Evolutionary conservation across 2,113 vertebrate species (phyloP), one percentile per base, ranked within the genome.

Genomic region (Vidua macroura): DNA sequence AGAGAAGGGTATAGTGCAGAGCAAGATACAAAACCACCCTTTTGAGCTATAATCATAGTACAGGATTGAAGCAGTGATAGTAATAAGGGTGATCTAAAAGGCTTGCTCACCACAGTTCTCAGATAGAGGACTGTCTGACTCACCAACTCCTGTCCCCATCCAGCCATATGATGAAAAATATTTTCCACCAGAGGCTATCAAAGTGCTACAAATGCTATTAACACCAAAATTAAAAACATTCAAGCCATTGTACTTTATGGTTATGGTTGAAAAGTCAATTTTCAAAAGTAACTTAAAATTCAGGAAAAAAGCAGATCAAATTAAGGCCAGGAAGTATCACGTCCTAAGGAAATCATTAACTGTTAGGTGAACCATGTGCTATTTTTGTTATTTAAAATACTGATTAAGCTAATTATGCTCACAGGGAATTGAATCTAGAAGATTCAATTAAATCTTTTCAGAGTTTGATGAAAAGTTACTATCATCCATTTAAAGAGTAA

Each of bases 321-420:
- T 66, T 83, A 77, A 56, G 63, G 51, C 78, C 10, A 72, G 30
- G 5, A 82, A 83, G 12, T 43, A 83, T 43, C 55, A 83, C 33
- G 78, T 74, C 68, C 51, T 67, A 67, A 88, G 75, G 90, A 94
- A 83, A 96, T 88, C 3, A 80, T 80, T 93, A 95, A 76, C 88
- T 64, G 51, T 74, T 91, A 83, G 46, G 58, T 76, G 75, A 93
- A 87, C 87, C 15, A 5, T 69, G 51, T 58, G 43, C 46, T 92
- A 58, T 76, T 95, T 88, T 73, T 60, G 31, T 83, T 94, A 73
- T 66, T 95, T 95, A 80, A 96, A 95, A 88, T 55, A 90, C 72
- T 77, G 46, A 85, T 87, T 88, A 51, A 59, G 27, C 19, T 95
- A 95, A 95, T 96, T 88, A 92, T 59, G 63, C 79, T 77, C 75